phyloP scores from a whole-genome alignment of 2,113 vertebrate species.

The Ibidorhyncha struthersii region DNA sequence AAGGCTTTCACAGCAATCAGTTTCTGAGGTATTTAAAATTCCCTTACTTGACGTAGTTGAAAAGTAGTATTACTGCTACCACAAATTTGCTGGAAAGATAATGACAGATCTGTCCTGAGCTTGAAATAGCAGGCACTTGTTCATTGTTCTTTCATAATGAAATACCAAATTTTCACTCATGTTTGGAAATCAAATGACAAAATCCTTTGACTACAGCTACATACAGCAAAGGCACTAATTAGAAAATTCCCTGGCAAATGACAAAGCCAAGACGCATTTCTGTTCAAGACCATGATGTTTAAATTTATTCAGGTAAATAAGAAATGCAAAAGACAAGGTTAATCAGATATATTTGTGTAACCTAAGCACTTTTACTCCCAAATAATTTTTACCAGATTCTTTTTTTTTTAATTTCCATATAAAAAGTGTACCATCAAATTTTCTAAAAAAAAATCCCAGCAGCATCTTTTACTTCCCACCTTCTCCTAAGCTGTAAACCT shows the following conservation, averaged over 20 bases:
- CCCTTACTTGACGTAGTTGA: background rate
- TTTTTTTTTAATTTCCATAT: background rate
- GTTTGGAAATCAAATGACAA: constrained; percentile 29
- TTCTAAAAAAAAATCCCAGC: background rate
- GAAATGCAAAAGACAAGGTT: background rate
- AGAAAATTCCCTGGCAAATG: background rate
- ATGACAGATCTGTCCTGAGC: background rate
- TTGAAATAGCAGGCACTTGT: background rate
- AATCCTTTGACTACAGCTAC: background rate
- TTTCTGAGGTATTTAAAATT: background rate
- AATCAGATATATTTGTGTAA: background rate
- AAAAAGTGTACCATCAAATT: background rate
- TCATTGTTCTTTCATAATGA: background rate
- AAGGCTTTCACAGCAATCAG: background rate
- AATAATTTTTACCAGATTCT: background rate
- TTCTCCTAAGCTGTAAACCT: background rate
- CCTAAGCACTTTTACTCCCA: background rate
- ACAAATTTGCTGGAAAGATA: background rate
- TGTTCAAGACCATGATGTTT: background rate
- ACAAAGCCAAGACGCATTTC: background rate
- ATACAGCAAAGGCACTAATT: background rate
- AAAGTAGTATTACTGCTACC: background rate
- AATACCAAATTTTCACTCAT: background rate
- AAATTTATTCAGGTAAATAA: background rate
- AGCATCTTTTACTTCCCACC: background rate